phyloP scores from a whole-genome alignment of 1,140 invertebrate species.

The Calosoma granatense region DNA sequence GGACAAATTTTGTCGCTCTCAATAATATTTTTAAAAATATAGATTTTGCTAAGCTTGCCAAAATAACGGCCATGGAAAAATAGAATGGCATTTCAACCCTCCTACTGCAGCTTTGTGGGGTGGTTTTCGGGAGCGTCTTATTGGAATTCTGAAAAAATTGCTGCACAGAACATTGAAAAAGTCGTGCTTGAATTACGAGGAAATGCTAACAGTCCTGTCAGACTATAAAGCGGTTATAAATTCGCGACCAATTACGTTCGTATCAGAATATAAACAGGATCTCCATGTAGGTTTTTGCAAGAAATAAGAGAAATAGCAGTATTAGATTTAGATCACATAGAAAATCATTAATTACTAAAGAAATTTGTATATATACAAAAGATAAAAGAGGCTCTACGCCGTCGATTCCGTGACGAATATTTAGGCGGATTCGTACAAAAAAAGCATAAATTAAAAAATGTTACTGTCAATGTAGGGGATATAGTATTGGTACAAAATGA shows the following conservation, averaged over 20 bases:
- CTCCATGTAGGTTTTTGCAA: slow-evolving; percentile 25
- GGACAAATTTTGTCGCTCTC: slow-evolving; percentile 28
- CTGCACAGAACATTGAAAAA: slow-evolving; percentile 23
- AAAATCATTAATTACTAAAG: slow-evolving; percentile 11
- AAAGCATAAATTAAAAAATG: not conserved
- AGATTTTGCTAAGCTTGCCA: slow-evolving; percentile 23
- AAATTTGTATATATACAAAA: slow-evolving; percentile 14
- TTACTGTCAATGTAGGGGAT: slow-evolving; percentile 15
- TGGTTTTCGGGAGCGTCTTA: no score
- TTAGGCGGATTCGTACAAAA: slow-evolving; percentile 11
- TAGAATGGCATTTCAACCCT: slow-evolving; percentile 34
- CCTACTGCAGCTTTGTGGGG: slow-evolving; percentile 31
- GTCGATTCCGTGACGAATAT: slow-evolving; percentile 21
- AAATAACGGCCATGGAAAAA: slow-evolving; percentile 19
- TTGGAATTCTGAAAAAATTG: slow-evolving; percentile 25
- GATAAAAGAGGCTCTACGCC: slow-evolving; percentile 19
- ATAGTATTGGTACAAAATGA: slow-evolving; percentile 15
- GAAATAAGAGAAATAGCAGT: slow-evolving; percentile 19
- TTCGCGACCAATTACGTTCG: slow-evolving; percentile 28
- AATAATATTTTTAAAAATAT: slow-evolving; percentile 23
- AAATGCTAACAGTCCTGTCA: slow-evolving; percentile 25
- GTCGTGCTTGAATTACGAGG: slow-evolving; percentile 24
- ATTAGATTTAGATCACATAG: slow-evolving; percentile 21
- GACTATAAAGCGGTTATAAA: no score
- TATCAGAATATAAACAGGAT: not conserved